Evolutionary conservation across 2,888 invertebrate species (phyloP), one percentile per base, ranked within the genome.

Genomic region (Drosophila acutilabella): DNA sequence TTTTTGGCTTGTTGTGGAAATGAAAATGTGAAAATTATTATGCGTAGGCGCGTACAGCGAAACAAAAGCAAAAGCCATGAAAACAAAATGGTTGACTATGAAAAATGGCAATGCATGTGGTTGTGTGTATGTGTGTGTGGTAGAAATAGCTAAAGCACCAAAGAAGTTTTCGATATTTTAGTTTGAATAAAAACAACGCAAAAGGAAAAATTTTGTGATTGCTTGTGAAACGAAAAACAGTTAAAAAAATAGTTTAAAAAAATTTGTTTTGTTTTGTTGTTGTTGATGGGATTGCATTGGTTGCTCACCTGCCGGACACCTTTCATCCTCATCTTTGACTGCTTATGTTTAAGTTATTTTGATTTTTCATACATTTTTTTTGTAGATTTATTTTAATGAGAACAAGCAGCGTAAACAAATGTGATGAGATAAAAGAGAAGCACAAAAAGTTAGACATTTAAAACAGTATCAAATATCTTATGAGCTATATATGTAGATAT

Each of bases 261-360:
- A n/a, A n/a, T n/a, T 47, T 44, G 26, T 52, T 57, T 30, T 50
- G 23, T 60, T 26, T 72, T 76, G 50, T 61, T 68, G 23, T 66
- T 74, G 61, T 67, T 70, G 64, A 78, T 73, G 75, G 73, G 71
- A 56, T 85, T 80, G 77, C 82, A 64, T 78, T 77, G 60, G 73
- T 86, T 90, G 83, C 91, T 92, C 94, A 95, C 95, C 95, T 95
- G 95, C 94, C 89, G 95, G 95, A 90, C 94, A 93, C 92, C 95
- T 93, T 92, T 95, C 95, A 92, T 95, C 95, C 90, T 95, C 95
- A 90, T 95, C 94, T 93, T 94, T 94, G 92, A 94, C 94, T 92
- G 95, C 95, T 95, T 93, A 79, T 74, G 36, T 64, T 64, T 76
- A 51, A 64, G 50, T 57, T 56, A 23, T 66, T 40, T 13, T 38